These are phyloP conservation scores for Limnephilus lunatus DNA, from an alignment of 2,888 invertebrate genomes.

Conservation along the genomic window DNA sequence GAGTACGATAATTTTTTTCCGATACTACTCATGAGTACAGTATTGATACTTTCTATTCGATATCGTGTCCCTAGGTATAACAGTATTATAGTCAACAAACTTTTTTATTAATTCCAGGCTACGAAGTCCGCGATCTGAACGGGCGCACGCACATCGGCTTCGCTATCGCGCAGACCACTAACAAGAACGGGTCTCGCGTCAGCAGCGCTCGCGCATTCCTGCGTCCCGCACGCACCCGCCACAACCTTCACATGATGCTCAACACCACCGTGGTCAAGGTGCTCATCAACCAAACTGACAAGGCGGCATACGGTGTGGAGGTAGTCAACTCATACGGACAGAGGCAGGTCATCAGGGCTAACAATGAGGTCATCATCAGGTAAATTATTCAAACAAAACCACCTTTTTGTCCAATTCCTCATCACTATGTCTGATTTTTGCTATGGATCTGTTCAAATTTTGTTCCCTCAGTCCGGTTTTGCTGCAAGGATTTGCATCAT, in stretches of 20 bases:
- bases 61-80: too few species aligned
- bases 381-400: conserved; percentile 67
- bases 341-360: conserved; percentile 79
- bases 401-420: too few species aligned
- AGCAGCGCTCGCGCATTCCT: conserved; percentile 90
- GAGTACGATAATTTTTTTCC: too few species aligned
- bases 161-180: conserved; percentile 92
- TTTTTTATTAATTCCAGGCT: conserved; percentile 75
- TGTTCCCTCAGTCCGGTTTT: too few species aligned
- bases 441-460: too few species aligned
- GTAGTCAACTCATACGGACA: conserved; percentile 79
- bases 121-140: conserved; percentile 87
- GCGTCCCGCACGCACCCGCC: conserved; percentile 85
- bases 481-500: too few species aligned
- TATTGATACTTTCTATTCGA: too few species aligned
- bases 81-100: too few species aligned
- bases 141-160: conserved; percentile 90
- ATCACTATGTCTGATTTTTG: too few species aligned
- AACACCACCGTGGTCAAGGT: conserved; percentile 89
- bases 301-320: conserved; percentile 88
- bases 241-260: conserved; percentile 89
- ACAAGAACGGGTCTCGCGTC: conserved; percentile 89
- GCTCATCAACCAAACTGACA: conserved; percentile 84
- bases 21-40: too few species aligned
- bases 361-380: conserved; percentile 82